phyloP scores from a whole-genome alignment of 2,797 vertebrate species.

The Neoniphon sammara region DNA sequence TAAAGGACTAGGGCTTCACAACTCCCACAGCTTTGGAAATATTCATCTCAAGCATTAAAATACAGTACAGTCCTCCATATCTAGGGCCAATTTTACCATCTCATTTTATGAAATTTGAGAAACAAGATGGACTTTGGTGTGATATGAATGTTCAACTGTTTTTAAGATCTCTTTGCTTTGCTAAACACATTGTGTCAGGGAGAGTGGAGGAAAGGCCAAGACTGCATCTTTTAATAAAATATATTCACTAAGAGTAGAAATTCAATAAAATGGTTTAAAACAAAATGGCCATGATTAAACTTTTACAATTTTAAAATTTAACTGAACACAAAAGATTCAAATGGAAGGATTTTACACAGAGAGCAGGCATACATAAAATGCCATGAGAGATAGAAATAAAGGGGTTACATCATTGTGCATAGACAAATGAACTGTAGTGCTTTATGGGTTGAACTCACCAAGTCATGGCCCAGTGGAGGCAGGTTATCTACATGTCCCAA shows the following conservation, averaged over 20 bases:
- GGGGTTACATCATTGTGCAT: background rate
- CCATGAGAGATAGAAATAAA: background rate
- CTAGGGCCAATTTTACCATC: conserved; percentile 36
- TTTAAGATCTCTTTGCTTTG: conserved; percentile 30
- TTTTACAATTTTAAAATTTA: no score
- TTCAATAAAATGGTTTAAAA: background rate
- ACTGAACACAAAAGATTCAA: no score
- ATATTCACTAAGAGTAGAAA: background rate
- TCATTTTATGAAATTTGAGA: conserved; percentile 54
- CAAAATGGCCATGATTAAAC: background rate
- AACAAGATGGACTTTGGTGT: conserved; percentile 48
- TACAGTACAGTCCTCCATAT: conserved; percentile 34
- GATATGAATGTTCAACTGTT: conserved; percentile 32
- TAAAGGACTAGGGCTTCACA: conserved; percentile 57
- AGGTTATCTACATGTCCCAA: conserved; percentile 92
- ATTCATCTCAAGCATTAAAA: conserved; percentile 48
- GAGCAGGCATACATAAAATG: conserved; percentile 14
- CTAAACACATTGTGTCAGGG: background rate
- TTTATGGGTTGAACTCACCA: conserved; percentile 82
- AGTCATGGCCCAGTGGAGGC: conserved; percentile 97
- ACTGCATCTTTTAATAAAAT: no score
- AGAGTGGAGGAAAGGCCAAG: no score
- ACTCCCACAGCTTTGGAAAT: conserved; percentile 62
- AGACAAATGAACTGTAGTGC: conserved; percentile 4
- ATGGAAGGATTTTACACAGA: conserved; percentile 28